A percentile compares a stretch with the other conserved stretches of the same genome.
Conservation (phyloP, 2,888 invertebrate genomes). For the Cynaeus angustus region DNA sequence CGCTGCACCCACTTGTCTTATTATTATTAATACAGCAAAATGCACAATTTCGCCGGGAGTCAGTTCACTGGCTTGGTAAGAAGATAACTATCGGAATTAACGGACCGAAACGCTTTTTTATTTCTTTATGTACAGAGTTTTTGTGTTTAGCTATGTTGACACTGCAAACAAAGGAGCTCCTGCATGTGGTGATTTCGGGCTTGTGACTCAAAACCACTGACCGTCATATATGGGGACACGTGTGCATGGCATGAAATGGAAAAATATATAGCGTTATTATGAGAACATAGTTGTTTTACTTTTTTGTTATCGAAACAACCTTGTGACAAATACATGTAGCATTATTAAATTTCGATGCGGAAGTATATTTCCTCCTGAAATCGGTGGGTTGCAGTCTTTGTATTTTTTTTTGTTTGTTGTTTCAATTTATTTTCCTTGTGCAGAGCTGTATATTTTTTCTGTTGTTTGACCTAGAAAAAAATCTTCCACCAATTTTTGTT, state of each 20-base stretch:
- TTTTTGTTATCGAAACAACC: slow-evolving; percentile 9
- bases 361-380: background rate
- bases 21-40: slow-evolving; percentile 22
- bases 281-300: slow-evolving; percentile 31
- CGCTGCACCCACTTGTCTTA: slow-evolving; percentile 41
- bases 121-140: slow-evolving; percentile 4
- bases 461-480: no score
- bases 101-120: slow-evolving; percentile 37
- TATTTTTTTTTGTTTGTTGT: no score
- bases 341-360: no score
- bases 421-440: no score
- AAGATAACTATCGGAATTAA: slow-evolving; percentile 33
- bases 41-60: slow-evolving; percentile 38
- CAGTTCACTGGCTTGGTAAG: slow-evolving; percentile 28
- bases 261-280: slow-evolving; percentile 26
- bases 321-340: slow-evolving; percentile 1
- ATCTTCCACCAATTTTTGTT: no score
- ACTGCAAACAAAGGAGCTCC: slow-evolving; percentile 50
- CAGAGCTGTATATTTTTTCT: no score
- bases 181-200: slow-evolving; percentile 49
- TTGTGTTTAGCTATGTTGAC: slow-evolving; percentile 33
- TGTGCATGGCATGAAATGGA: slow-evolving; percentile 51
- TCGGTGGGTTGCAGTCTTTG: no score
- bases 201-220: slow-evolving; percentile 49
- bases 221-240: slow-evolving; percentile 47